Conservation (phyloP, 1,140 invertebrate species). For the Drosophila lowei region DNA sequence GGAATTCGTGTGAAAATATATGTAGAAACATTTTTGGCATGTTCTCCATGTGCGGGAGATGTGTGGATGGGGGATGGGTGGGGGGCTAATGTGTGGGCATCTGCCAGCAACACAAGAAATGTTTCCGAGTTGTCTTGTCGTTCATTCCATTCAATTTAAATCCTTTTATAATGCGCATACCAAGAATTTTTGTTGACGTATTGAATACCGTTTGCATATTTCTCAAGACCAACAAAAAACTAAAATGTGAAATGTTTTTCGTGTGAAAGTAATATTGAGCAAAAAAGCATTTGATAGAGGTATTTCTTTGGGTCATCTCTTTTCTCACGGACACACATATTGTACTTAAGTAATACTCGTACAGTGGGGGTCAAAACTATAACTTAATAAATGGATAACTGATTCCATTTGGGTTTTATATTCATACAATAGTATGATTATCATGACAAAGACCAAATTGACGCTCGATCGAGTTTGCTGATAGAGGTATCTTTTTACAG, state of each 20-base stretch:
- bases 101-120: slow-evolving; percentile 57
- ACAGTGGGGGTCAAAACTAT: too few species aligned
- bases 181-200: slow-evolving; percentile 78
- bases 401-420: too few species aligned
- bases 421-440: too few species aligned
- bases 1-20: slow-evolving; percentile 64
- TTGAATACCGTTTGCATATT: slow-evolving; percentile 75
- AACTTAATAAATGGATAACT: too few species aligned
- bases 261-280: background rate
- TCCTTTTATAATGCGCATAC: slow-evolving; percentile 75
- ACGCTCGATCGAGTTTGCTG: too few species aligned
- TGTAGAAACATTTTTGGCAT: slow-evolving; percentile 49
- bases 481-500: too few species aligned
- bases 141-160: slow-evolving; percentile 53
- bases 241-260: background rate
- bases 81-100: too few species aligned
- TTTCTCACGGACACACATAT: too few species aligned
- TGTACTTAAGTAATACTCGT: too few species aligned
- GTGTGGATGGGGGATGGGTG: too few species aligned
- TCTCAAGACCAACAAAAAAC: slow-evolving; percentile 30
- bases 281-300: background rate
- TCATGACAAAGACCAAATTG: too few species aligned
- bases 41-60: slow-evolving; percentile 58
- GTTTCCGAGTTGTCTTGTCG: slow-evolving; percentile 76
- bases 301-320: background rate